phyloP scores from a whole-genome alignment of 2,888 invertebrate species.

The Campoplex capitator region DNA sequence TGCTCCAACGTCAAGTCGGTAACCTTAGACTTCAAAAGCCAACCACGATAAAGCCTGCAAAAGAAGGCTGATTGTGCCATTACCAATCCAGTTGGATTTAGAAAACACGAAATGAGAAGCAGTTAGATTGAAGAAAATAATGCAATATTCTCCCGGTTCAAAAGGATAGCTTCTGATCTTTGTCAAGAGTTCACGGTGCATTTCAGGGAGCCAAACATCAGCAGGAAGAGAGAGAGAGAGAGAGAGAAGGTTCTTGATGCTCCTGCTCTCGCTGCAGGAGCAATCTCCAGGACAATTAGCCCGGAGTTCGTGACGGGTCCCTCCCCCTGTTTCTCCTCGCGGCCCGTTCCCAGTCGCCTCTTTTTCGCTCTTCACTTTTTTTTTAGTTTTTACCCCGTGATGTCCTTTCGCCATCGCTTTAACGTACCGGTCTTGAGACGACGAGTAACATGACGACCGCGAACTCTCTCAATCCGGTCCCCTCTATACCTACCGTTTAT shows the following conservation, averaged over 20 bases:
- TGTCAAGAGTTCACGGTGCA: conserved; percentile 33
- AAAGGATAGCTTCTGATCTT: conserved; percentile 49
- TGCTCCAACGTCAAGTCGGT: background rate
- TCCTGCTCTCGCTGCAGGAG: conserved; percentile 77
- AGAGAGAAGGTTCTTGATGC: conserved; percentile 32
- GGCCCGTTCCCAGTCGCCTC: conserved; percentile 17
- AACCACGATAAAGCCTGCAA: conserved; percentile 14
- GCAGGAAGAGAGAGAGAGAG: conserved; percentile 27
- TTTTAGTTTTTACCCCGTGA: conserved; percentile 44
- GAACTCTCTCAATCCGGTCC: conserved; percentile 71
- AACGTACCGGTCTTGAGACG: conserved; percentile 48
- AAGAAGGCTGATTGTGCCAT: background rate
- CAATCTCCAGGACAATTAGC: conserved; percentile 84
- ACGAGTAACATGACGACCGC: conserved; percentile 61
- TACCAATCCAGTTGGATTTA: background rate
- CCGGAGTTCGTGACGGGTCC: conserved; percentile 83
- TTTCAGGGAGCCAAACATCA: conserved; percentile 52
- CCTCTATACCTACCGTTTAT: conserved; percentile 81
- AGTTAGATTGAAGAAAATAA: background rate
- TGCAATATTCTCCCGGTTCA: conserved; percentile 11
- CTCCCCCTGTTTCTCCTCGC: conserved; percentile 74
- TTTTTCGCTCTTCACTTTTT: conserved; percentile 55
- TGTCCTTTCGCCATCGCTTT: conserved; percentile 58
- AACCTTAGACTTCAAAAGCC: conserved; percentile 12
- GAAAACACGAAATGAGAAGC: conserved; percentile 15